Evolutionary conservation across 2,113 vertebrate genomes (phyloP).

Genomic region (Etheostoma cragini): DNA sequence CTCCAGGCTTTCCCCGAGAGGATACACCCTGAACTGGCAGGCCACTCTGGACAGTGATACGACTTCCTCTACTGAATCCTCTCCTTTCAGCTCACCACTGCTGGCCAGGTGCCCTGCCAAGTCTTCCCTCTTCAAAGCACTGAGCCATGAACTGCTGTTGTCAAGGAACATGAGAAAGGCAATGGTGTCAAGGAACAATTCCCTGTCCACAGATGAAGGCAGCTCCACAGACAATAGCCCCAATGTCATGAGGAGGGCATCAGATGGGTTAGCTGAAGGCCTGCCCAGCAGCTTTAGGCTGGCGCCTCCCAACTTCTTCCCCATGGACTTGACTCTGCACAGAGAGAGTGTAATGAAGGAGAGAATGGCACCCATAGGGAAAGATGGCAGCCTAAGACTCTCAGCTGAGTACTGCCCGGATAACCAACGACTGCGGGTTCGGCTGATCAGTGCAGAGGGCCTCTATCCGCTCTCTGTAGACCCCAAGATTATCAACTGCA

Average conservation of each 20-base stretch:
- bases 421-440: constrained; percentile 87
- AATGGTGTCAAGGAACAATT: constrained; percentile 86
- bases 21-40: constrained; percentile 80
- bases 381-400: constrained; percentile 85
- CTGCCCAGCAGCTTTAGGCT: constrained; percentile 75
- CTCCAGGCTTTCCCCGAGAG: constrained; percentile 75
- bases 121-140: constrained; percentile 83
- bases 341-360: constrained; percentile 86
- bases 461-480: constrained; percentile 83
- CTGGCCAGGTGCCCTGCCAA: constrained; percentile 83
- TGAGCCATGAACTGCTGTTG: constrained; percentile 86
- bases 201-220: constrained; percentile 90
- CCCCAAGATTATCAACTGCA: constrained; percentile 88
- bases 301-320: constrained; percentile 80
- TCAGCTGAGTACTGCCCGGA: constrained; percentile 86
- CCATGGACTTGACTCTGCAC: constrained; percentile 78
- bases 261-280: constrained; percentile 80
- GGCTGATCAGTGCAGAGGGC: constrained; percentile 88
- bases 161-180: constrained; percentile 82
- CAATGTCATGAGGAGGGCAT: constrained; percentile 85
- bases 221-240: constrained; percentile 94
- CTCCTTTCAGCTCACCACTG: constrained; percentile 86
- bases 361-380: constrained; percentile 83
- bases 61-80: constrained; percentile 88
- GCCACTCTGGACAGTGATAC: constrained; percentile 87